These are phyloP conservation scores for Heliconius eleuchia DNA, from an alignment of 1,140 invertebrate species.

Conservation along the genomic window DNA sequence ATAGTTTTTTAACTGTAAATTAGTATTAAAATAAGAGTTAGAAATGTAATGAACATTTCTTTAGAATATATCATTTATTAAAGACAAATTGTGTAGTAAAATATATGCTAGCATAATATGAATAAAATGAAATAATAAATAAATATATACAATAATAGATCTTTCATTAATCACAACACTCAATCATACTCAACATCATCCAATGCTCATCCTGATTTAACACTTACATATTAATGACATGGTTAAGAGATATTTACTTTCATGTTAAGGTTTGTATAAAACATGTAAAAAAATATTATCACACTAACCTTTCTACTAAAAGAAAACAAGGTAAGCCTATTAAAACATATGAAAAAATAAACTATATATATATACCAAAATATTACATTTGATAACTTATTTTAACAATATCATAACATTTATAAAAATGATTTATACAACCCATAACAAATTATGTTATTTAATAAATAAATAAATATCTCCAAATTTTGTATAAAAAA, in stretches of 20 bases:
- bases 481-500: conserved; percentile 4
- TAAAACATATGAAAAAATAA: too few relatives aligned
- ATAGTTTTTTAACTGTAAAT: neutral
- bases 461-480: conserved; percentile 21
- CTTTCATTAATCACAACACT: conserved; percentile 14
- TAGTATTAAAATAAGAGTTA: neutral
- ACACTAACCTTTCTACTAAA: neutral
- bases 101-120: conserved; percentile 15
- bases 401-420: neutral
- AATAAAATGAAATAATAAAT: conserved; percentile 24
- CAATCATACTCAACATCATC: neutral
- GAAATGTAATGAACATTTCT: conserved; percentile 1
- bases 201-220: conserved; percentile 10
- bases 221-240: conserved; percentile 19
- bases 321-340: neutral
- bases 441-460: conserved; percentile 16
- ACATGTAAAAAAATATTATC: neutral
- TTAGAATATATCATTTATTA: neutral
- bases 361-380: neutral
- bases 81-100: neutral
- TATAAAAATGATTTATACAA: conserved; percentile 16
- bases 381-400: neutral
- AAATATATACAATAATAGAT: conserved; percentile 16
- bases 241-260: conserved; percentile 22
- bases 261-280: conserved; percentile 19